phyloP scores from a whole-genome alignment of 2,113 vertebrate species.

The Ammospiza nelsoni region DNA sequence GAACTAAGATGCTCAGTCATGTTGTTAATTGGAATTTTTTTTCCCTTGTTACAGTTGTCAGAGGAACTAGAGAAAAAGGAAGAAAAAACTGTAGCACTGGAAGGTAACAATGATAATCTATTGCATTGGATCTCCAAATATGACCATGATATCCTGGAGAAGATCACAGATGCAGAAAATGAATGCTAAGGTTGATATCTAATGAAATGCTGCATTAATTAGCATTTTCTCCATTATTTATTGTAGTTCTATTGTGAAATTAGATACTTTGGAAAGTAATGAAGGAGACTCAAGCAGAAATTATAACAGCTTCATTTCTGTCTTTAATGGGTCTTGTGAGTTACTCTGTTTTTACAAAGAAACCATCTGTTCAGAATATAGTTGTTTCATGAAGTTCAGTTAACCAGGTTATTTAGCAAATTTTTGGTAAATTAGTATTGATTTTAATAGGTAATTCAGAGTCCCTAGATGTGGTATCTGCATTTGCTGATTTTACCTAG shows the following conservation, averaged over 20 bases:
- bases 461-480: slow-evolving; percentile 55
- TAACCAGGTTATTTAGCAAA: slow-evolving; percentile 38
- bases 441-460: slow-evolving; percentile 58
- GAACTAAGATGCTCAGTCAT: background rate
- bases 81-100: slow-evolving; percentile 45
- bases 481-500: slow-evolving; percentile 65
- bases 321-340: slow-evolving; percentile 11
- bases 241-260: slow-evolving; percentile 48
- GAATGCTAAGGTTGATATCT: slow-evolving; percentile 26
- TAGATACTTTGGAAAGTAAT: slow-evolving; percentile 57
- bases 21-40: slow-evolving; percentile 42
- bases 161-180: slow-evolving; percentile 61
- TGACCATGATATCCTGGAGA: slow-evolving; percentile 32
- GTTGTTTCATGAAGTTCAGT: slow-evolving; percentile 35
- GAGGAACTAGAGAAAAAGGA: slow-evolving; percentile 73
- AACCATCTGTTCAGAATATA: slow-evolving; percentile 52
- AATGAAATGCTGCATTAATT: slow-evolving; percentile 45
- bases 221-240: slow-evolving; percentile 62
- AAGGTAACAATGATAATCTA: slow-evolving; percentile 69
- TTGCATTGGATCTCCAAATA: slow-evolving; percentile 66
- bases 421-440: slow-evolving; percentile 29
- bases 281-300: slow-evolving; percentile 45
- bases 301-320: slow-evolving; percentile 37
- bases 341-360: slow-evolving; percentile 35
- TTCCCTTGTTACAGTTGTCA: slow-evolving; percentile 77